Percentiles rank a stretch among this genome's conserved stretches.
Evolutionary conservation across 2,113 vertebrate species (phyloP).

Genomic region (Xiphophorus maculatus): DNA sequence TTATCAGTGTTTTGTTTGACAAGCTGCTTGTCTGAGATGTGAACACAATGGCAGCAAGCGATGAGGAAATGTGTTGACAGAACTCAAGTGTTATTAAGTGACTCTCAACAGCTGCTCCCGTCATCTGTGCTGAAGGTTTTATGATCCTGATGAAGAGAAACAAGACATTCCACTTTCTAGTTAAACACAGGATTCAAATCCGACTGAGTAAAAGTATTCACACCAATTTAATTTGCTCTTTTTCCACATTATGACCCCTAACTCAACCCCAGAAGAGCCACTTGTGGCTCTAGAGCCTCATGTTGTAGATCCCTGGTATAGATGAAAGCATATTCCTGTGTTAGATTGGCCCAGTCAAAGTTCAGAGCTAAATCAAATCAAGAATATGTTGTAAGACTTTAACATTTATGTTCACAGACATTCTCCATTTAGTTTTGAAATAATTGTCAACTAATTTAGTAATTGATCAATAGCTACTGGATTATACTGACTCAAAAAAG

Average conservation of each 20-base stretch:
- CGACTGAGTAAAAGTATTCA: background rate
- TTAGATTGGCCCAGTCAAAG: too few relatives aligned
- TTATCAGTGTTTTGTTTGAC: conserved; percentile 34
- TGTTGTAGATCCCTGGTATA: too few relatives aligned
- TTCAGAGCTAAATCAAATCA: too few relatives aligned
- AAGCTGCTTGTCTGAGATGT: background rate
- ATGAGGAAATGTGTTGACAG: conserved; percentile 8
- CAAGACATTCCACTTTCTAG: background rate
- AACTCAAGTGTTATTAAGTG: conserved; percentile 12
- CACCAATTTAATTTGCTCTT: background rate
- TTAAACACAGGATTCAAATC: background rate
- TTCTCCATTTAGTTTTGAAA: too few relatives aligned
- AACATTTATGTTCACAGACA: too few relatives aligned
- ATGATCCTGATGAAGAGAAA: conserved; percentile 1
- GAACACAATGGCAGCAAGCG: conserved; percentile 1
- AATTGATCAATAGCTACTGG: too few relatives aligned
- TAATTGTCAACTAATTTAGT: too few relatives aligned
- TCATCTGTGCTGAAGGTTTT: background rate
- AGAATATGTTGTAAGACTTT: too few relatives aligned
- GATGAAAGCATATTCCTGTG: too few relatives aligned
- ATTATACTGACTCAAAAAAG: too few relatives aligned
- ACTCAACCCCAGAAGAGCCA: too few relatives aligned
- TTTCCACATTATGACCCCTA: background rate
- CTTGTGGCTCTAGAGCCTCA: too few relatives aligned
- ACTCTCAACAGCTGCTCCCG: conserved; percentile 7